A percentile compares a stretch with the other conserved stretches of the same genome.
phyloP scores from a whole-genome alignment of 2,113 vertebrate genomes.

The Cyanoramphus novaezelandiae region DNA sequence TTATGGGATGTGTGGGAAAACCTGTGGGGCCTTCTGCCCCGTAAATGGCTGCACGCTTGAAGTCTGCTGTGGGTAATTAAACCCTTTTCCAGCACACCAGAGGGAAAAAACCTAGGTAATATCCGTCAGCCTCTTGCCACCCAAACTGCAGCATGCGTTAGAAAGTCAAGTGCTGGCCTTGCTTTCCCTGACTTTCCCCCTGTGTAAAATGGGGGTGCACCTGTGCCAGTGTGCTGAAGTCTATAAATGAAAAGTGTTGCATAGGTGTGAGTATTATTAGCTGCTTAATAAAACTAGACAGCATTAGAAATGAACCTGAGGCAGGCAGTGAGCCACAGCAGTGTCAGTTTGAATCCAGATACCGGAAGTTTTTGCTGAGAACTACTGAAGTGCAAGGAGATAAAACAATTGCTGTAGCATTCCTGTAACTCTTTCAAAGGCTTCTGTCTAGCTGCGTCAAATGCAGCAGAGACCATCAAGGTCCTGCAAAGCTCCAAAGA shows the following conservation, averaged over 20 bases:
- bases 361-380: neutral
- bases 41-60: neutral
- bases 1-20: neutral
- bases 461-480: neutral
- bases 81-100: constrained; percentile 8
- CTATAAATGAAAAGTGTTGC: neutral
- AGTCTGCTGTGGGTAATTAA: constrained; percentile 19
- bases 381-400: neutral
- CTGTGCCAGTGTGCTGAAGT: neutral
- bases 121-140: constrained; percentile 13
- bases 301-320: neutral
- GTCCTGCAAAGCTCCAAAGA: neutral
- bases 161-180: neutral
- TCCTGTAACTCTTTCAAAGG: neutral
- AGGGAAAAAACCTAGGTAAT: neutral
- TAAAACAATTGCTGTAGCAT: neutral
- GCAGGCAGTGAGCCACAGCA: neutral
- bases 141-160: neutral
- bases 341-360: neutral
- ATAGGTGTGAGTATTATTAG: constrained; percentile 15
- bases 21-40: neutral
- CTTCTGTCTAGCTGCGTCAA: neutral
- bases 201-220: neutral
- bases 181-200: neutral
- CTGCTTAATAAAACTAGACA: constrained; percentile 13